Conservation (phyloP, 2,113 vertebrate genomes). For the Mormyrus lacerda region DNA sequence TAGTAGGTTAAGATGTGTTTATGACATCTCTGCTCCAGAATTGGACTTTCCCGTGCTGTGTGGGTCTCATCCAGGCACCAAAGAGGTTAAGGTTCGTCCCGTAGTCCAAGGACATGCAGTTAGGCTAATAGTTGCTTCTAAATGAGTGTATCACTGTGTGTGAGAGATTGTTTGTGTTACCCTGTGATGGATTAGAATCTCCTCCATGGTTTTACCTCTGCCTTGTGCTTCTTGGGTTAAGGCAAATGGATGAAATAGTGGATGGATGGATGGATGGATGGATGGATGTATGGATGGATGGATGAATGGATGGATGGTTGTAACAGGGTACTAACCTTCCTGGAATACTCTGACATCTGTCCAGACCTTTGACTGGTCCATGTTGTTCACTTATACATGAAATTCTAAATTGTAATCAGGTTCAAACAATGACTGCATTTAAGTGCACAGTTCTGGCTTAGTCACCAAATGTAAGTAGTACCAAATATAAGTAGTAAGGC, state of each 20-base stretch:
- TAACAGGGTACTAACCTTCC: not conserved
- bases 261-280: not conserved
- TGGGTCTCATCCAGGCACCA: not conserved
- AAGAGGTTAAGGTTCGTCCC: not conserved
- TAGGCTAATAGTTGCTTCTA: not conserved
- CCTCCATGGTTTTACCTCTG: not conserved
- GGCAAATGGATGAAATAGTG: not conserved
- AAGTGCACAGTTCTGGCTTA: not conserved
- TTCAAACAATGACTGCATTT: not conserved
- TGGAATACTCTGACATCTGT: not conserved
- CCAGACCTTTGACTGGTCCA: not conserved
- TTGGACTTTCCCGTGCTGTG: not conserved
- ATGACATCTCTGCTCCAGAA: not conserved
- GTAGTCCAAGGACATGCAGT: not conserved
- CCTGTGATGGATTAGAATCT: not conserved
- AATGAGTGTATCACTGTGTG: not conserved
- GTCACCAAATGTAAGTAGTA: not conserved
- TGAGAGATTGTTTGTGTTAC: not conserved
- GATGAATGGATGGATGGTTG: no score
- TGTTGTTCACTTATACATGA: not conserved
- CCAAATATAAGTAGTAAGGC: not conserved
- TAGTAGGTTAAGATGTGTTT: not conserved
- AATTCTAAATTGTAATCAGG: not conserved
- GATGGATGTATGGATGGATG: not conserved
- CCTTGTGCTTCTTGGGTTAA: not conserved